These are phyloP conservation scores for Ceratina japonica DNA, from an alignment of 1,140 invertebrate species.

Conservation along the genomic window DNA sequence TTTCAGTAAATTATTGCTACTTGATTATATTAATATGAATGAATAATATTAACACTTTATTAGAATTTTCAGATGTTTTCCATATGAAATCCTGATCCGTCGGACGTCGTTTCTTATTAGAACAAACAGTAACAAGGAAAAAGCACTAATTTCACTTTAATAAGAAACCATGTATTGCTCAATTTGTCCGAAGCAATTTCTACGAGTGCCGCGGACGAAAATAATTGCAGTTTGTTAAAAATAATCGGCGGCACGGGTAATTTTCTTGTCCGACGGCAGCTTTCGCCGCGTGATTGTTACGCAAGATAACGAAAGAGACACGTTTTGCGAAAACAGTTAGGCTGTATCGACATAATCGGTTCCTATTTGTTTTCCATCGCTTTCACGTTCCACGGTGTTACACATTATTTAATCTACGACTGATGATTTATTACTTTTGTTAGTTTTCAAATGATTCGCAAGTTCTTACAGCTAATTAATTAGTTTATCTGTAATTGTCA, in stretches of 20 bases:
- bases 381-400: too few species aligned
- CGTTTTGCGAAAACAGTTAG: neutral
- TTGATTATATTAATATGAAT: too few species aligned
- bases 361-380: too few species aligned
- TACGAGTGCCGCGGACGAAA: neutral
- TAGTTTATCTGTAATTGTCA: too few species aligned
- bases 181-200: too few species aligned
- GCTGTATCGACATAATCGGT: neutral
- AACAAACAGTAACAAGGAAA: too few species aligned
- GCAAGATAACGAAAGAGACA: neutral
- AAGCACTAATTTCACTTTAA: neutral
- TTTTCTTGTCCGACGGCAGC: slow-evolving; percentile 25
- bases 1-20: too few species aligned
- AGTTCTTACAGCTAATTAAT: too few species aligned
- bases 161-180: neutral
- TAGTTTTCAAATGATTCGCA: too few species aligned
- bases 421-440: too few species aligned
- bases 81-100: neutral
- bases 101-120: neutral
- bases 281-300: slow-evolving; percentile 16
- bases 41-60: too few species aligned
- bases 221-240: neutral
- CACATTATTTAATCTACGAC: too few species aligned
- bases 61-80: neutral
- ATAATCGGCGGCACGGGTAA: neutral